Percentiles rank a stretch among this genome's conserved stretches.
Conservation (phyloP, 2,888 invertebrate genomes). For the Trissolcus japonicus region DNA sequence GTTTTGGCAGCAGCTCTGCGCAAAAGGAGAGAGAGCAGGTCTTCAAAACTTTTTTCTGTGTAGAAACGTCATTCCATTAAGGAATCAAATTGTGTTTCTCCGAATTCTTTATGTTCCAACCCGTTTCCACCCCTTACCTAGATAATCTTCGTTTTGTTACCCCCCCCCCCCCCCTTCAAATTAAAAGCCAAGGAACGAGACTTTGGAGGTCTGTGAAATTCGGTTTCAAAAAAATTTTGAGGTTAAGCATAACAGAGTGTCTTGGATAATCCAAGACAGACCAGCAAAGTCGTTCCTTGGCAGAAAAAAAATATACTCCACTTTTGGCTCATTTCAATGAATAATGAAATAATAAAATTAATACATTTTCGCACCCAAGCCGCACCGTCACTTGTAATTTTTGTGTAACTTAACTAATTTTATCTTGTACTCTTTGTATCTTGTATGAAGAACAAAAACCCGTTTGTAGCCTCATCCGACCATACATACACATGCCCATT, state of each 20-base stretch:
- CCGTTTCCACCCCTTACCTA: slow-evolving; percentile 23
- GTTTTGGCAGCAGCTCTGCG: too few species aligned
- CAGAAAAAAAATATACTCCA: slow-evolving; percentile 21
- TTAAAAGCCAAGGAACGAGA: slow-evolving; percentile 6
- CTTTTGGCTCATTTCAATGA: slow-evolving; percentile 50
- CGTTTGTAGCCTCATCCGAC: slow-evolving; percentile 48
- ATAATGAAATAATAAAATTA: slow-evolving; percentile 13
- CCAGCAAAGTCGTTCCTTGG: slow-evolving; percentile 28
- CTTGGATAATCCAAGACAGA: too few species aligned
- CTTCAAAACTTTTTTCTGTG: too few species aligned
- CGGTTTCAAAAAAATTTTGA: too few species aligned
- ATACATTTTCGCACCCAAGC: slow-evolving; percentile 41
- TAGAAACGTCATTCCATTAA: slow-evolving; percentile 51
- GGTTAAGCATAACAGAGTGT: too few species aligned
- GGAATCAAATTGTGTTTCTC: slow-evolving; percentile 46
- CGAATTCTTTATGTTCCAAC: slow-evolving; percentile 46
- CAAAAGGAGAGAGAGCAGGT: too few species aligned
- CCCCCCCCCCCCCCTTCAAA: slow-evolving; percentile 6
- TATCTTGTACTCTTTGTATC: slow-evolving; percentile 56
- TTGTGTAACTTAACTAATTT: slow-evolving; percentile 56
- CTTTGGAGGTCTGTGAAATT: background rate
- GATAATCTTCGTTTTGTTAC: slow-evolving; percentile 48
- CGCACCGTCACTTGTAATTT: slow-evolving; percentile 47
- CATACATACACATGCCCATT: slow-evolving; percentile 48
- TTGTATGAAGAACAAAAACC: slow-evolving; percentile 36